Evolutionary conservation across 2,113 vertebrate genomes (phyloP).

Genomic region (Tiliqua scincoides): DNA sequence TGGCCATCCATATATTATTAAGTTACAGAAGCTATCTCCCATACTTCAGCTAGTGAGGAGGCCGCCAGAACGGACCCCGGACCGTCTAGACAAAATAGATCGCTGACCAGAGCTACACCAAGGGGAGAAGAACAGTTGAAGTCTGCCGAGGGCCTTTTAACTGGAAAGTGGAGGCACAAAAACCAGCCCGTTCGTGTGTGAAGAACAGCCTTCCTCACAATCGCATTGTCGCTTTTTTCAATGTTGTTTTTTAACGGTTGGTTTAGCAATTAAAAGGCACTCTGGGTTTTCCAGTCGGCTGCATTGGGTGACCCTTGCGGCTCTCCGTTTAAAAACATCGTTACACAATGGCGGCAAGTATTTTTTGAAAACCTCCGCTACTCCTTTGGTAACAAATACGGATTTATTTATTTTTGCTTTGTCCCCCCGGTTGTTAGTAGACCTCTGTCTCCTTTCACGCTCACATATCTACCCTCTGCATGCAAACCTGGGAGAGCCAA

Average conservation of each 20-base stretch:
- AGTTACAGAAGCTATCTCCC: not conserved
- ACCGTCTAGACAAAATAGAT: not conserved
- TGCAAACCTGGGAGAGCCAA: constrained; percentile 41
- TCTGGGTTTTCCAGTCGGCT: constrained; percentile 63
- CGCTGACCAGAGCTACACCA: fast-evolving
- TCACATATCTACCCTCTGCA: not conserved
- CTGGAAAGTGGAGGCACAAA: not conserved
- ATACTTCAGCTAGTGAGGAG: not conserved
- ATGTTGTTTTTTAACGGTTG: constrained; percentile 34
- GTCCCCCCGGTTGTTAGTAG: not conserved
- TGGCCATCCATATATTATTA: not conserved
- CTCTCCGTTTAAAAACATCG: constrained; percentile 42
- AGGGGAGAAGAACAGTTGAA: not conserved
- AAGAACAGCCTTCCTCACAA: not conserved
- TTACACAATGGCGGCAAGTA: constrained; percentile 52
- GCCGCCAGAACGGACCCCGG: not conserved
- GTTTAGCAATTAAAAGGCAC: constrained; percentile 47
- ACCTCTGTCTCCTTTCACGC: constrained; percentile 23
- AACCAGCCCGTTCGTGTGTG: not conserved
- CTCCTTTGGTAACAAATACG: constrained; percentile 67
- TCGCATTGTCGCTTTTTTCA: constrained; percentile 34
- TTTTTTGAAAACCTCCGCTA: constrained; percentile 69
- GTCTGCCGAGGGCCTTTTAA: not conserved
- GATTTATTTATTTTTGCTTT: constrained; percentile 58
- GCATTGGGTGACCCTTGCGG: constrained; percentile 38